Evolutionary conservation across 2,888 invertebrate genomes (phyloP).

Genomic region (Terebella lapidaria): DNA sequence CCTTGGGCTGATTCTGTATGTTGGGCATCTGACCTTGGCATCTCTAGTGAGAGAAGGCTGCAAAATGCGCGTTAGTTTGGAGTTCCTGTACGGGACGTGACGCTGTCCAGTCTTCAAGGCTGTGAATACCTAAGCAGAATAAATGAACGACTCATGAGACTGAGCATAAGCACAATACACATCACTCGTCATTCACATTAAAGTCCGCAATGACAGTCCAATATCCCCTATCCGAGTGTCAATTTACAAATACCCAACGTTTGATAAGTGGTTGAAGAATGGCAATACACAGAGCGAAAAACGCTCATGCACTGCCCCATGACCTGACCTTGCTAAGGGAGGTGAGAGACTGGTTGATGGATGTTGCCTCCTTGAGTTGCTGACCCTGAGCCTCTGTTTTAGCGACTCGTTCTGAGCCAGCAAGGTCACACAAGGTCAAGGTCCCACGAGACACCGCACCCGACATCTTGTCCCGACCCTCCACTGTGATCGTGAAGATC

Average conservation of each 20-base stretch:
- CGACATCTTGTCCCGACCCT: slow-evolving; percentile 46
- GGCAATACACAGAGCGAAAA: too few species aligned
- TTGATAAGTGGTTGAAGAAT: too few species aligned
- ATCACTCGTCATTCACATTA: too few species aligned
- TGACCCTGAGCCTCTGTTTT: slow-evolving; percentile 49
- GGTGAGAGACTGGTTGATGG: slow-evolving; percentile 52
- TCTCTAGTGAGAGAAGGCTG: slow-evolving; percentile 51
- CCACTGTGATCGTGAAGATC: slow-evolving; percentile 44
- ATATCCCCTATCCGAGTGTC: too few species aligned
- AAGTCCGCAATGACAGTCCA: too few species aligned
- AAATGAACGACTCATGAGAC: too few species aligned
- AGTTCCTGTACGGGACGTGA: slow-evolving; percentile 52
- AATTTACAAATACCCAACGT: too few species aligned
- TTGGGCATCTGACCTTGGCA: slow-evolving; percentile 42
- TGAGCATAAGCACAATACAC: too few species aligned
- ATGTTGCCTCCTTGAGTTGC: slow-evolving; percentile 50
- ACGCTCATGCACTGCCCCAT: too few species aligned
- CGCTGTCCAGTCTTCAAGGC: slow-evolving; percentile 47
- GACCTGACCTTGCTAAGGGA: slow-evolving; percentile 48
- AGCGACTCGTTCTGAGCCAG: slow-evolving; percentile 49
- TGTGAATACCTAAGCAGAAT: slow-evolving; percentile 52
- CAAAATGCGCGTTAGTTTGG: slow-evolving; percentile 52
- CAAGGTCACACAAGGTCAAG: slow-evolving; percentile 50
- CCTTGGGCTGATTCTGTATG: neutral
- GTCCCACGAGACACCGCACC: slow-evolving; percentile 42